Evolutionary conservation across 30 jellyfish, hydroid and myxozoan species (phyloP).

Genomic region (Cassiopea andromeda): DNA sequence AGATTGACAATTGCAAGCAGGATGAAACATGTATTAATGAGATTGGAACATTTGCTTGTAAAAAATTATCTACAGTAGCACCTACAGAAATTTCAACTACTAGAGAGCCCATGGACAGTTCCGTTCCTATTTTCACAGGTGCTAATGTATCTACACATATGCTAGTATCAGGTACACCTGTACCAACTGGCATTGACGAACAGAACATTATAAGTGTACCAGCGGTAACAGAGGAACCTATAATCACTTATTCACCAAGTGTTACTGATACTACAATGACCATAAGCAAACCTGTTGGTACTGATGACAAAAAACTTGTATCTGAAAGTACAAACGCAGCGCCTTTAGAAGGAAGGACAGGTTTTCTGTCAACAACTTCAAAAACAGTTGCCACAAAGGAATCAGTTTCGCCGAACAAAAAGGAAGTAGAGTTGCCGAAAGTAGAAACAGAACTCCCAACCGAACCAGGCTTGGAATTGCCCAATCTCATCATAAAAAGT

Average conservation of each 20-base stretch:
- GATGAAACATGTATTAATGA: slow-evolving; percentile 16
- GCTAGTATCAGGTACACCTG: background rate
- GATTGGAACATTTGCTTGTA: slow-evolving; percentile 36
- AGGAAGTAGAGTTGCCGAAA: background rate
- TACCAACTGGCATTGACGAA: slow-evolving; percentile 15
- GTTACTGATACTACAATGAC: background rate
- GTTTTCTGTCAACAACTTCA: background rate
- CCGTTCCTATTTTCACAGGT: slow-evolving; percentile 19
- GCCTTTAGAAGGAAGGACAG: background rate
- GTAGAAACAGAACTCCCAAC: slow-evolving; percentile 15
- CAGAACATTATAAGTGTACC: background rate
- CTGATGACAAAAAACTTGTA: background rate
- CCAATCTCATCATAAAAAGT: background rate
- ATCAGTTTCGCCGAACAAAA: background rate
- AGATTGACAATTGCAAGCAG: slow-evolving; percentile 15
- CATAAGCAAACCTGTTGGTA: slow-evolving; percentile 4
- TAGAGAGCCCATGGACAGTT: background rate
- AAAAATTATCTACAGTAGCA: slow-evolving; percentile 10
- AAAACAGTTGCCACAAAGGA: background rate
- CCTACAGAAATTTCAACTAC: background rate
- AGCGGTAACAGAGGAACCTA: background rate
- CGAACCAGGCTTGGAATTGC: background rate
- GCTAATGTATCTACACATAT: background rate
- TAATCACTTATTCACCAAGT: slow-evolving; percentile 14
- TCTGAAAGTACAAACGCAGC: background rate